Conservation (phyloP, 2,888 invertebrate genomes). For the Drosophila nigritarsus region DNA sequence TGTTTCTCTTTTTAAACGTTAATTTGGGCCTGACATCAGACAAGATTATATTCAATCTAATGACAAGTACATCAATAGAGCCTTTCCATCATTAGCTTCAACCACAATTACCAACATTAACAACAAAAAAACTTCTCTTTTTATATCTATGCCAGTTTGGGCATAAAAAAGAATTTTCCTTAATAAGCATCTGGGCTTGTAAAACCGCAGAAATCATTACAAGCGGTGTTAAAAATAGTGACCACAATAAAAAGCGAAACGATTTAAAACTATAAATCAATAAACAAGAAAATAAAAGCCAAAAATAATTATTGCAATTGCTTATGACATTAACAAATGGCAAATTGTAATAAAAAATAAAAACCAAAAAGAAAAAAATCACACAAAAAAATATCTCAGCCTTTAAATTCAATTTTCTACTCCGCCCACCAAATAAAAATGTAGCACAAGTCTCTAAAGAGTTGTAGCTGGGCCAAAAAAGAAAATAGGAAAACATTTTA, state of each 20-base stretch:
- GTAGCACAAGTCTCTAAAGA: constrained; percentile 68
- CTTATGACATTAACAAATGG: constrained; percentile 70
- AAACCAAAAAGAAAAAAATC: not conserved
- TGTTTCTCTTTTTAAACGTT: not conserved
- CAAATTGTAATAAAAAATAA: constrained; percentile 66
- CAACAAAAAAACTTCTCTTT: not conserved
- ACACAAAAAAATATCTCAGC: constrained; percentile 1
- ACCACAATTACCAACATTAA: constrained; percentile 49
- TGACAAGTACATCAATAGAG: not conserved
- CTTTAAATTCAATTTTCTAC: constrained; percentile 37
- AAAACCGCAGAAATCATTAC: constrained; percentile 61
- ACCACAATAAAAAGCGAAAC: constrained; percentile 53
- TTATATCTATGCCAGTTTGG: not conserved
- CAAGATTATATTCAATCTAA: not conserved
- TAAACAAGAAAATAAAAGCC: constrained; percentile 47
- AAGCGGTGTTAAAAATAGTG: constrained; percentile 57
- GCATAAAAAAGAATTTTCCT: constrained; percentile 17
- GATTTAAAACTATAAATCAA: constrained; percentile 65
- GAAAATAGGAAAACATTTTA: constrained; percentile 33
- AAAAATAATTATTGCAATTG: constrained; percentile 50
- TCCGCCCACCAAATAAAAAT: constrained; percentile 34
- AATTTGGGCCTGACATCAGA: not conserved
- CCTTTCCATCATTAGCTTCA: constrained; percentile 22
- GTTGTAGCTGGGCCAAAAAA: constrained; percentile 32
- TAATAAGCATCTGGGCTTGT: constrained; percentile 16